A percentile compares a stretch with the other conserved stretches of the same genome.
Conservation (phyloP, 92 coral and sea anemone species). For the Phenganax marumi region DNA sequence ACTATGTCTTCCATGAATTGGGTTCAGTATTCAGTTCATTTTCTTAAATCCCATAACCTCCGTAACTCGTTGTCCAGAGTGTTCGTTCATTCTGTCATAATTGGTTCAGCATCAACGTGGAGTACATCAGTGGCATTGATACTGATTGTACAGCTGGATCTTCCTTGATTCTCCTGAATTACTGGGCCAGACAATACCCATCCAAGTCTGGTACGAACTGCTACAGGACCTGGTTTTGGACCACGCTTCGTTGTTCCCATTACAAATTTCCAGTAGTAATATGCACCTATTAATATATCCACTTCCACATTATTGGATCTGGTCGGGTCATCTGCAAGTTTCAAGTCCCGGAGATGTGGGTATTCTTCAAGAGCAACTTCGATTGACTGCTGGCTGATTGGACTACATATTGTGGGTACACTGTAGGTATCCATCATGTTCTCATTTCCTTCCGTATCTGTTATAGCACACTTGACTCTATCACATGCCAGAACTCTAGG, state of each 20-base stretch:
- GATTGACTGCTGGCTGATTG: slow-evolving; percentile 53
- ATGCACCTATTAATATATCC: slow-evolving; percentile 1
- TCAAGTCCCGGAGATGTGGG: slow-evolving; percentile 52
- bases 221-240: neutral
- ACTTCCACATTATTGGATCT: slow-evolving; percentile 36
- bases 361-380: slow-evolving; percentile 46
- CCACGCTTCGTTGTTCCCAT: slow-evolving; percentile 3
- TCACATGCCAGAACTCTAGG: slow-evolving; percentile 32
- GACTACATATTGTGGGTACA: slow-evolving; percentile 61
- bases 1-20: too few species aligned
- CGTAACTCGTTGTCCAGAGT: too few species aligned
- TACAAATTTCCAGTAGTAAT: slow-evolving; percentile 5
- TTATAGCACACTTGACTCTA: slow-evolving; percentile 32
- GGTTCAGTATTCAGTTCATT: too few species aligned
- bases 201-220: neutral
- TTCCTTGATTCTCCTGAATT: neutral
- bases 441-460: slow-evolving; percentile 41
- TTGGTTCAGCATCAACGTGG: too few species aligned
- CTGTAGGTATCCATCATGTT: slow-evolving; percentile 52
- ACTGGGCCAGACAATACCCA: slow-evolving; percentile 8
- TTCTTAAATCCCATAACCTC: too few species aligned
- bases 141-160: neutral
- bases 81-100: too few species aligned
- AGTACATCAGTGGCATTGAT: neutral
- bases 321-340: slow-evolving; percentile 52